Conservation (phyloP, 1,140 invertebrate species). For the Ceratosolen fusciceps region DNA sequence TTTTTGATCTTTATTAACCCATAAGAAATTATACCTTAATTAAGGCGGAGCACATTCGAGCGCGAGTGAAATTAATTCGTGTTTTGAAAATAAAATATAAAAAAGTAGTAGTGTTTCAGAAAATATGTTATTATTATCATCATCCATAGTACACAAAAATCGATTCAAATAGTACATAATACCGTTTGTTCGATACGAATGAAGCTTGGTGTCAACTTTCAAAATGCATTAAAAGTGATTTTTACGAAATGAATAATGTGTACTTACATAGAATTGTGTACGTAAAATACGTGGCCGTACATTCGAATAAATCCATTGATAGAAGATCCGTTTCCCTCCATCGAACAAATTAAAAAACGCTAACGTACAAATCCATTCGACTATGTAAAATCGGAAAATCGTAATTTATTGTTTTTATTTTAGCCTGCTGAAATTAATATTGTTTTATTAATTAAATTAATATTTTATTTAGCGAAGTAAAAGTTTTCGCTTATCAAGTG, state of each 20-base stretch:
- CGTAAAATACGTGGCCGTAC: slow-evolving; percentile 53
- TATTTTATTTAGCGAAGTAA: slow-evolving; percentile 10
- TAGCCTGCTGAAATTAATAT: background rate
- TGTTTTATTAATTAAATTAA: background rate
- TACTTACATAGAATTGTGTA: slow-evolving; percentile 44
- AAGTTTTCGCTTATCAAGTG: slow-evolving; percentile 22
- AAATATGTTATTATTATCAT: slow-evolving; percentile 18
- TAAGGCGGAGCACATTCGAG: slow-evolving; percentile 21
- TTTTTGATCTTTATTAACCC: slow-evolving; percentile 35
- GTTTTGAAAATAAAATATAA: slow-evolving; percentile 23
- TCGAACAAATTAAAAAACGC: slow-evolving; percentile 39
- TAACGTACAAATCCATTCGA: slow-evolving; percentile 42
- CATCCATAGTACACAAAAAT: slow-evolving; percentile 32
- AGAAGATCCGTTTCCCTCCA: slow-evolving; percentile 27
- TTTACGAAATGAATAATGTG: slow-evolving; percentile 59
- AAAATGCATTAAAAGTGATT: slow-evolving; percentile 53
- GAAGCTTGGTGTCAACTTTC: slow-evolving; percentile 44
- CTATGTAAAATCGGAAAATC: background rate
- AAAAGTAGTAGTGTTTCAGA: slow-evolving; percentile 22
- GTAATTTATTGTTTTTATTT: background rate
- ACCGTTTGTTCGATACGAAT: slow-evolving; percentile 49
- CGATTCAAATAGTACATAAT: slow-evolving; percentile 38
- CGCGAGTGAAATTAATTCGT: slow-evolving; percentile 41
- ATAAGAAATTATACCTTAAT: slow-evolving; percentile 25
- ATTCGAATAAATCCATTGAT: slow-evolving; percentile 49